phyloP scores from a whole-genome alignment of 2,113 vertebrate species.

The Coregonus clupeaformis region DNA sequence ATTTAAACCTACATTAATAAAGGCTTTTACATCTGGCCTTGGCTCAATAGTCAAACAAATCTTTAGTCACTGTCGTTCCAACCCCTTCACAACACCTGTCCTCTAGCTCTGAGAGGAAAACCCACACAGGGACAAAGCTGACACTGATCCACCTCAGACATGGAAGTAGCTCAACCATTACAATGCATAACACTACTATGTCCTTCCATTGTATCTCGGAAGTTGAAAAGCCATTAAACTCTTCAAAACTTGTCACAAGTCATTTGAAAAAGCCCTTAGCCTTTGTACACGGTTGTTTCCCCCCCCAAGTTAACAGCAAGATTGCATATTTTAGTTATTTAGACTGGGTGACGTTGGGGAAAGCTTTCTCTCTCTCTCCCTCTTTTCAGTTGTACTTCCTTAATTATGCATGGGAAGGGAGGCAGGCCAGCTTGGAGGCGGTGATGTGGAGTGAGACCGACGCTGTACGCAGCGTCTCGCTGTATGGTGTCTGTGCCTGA shows the following conservation, averaged over 20 bases:
- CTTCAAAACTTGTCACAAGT: no score
- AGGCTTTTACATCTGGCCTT: slow-evolving; percentile 29
- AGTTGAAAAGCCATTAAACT: no score
- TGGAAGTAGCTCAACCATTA: not conserved
- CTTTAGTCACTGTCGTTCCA: slow-evolving; percentile 52
- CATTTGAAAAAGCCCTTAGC: no score
- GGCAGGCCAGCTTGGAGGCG: not conserved
- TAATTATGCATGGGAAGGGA: not conserved
- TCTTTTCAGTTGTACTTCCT: not conserved
- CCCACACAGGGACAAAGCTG: slow-evolving; percentile 23
- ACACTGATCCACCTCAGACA: slow-evolving; percentile 15
- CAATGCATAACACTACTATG: not conserved
- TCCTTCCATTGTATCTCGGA: not conserved
- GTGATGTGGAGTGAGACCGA: not conserved
- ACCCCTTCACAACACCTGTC: slow-evolving; percentile 24
- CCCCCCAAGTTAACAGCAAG: no score
- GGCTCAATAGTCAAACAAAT: slow-evolving; percentile 58
- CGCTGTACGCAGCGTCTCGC: not conserved
- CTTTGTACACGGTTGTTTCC: no score
- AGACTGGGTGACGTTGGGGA: no score
- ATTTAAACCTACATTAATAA: slow-evolving; percentile 72
- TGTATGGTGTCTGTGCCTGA: not conserved
- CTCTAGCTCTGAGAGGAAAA: slow-evolving; percentile 12
- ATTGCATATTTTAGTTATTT: no score
- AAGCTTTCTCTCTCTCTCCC: no score